Evolutionary conservation across 2,797 vertebrate genomes (phyloP), one percentile per base, ranked within the genome.

Genomic region (Gambelia wislizenii): DNA sequence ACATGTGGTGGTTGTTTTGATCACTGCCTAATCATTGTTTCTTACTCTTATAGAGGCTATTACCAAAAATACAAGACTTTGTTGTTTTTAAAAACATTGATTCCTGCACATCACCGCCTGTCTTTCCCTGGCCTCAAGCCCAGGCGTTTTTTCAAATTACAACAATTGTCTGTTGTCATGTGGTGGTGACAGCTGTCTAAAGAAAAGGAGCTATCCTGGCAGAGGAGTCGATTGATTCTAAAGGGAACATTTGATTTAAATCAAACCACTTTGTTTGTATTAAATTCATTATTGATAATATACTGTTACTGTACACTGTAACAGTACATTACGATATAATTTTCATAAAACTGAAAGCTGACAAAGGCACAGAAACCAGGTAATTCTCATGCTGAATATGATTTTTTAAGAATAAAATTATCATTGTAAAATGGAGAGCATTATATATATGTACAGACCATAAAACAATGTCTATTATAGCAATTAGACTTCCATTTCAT

Each of bases 81-180:
- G 54, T 76, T 70, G 49, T 64, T 61, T 59, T 82, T 67, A 33
- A 76, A 74, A 59, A 75, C 54, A 36, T 5, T 49, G 70, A 64
- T 52, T 75, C 70, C 79, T 88, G 80, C 22, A 83, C 56, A 83
- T 70, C 22, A 14, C 49, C n/a, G 27, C 67, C 77, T 72, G 61
- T 7, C 77, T 87, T 88, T 42, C 75, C 33, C 80, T 75, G 69
- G 69, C 69, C 78, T 47, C 10, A 74, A 82, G 78, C 67, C 70
- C 39, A 64, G 79, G 69, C 64, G 22, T 27, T 87, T 36, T 83
- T 75, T 36, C 33, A 69, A 79, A 70, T 83, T 42, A 83, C 54
- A 83, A 47, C 49, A 75, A 88, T 85, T 78, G 30, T 59, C 39
- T 84, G 36, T 78, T 33, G 74, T 74, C 16, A 61, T 61, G 80